Base-by-base conservation (phyloP, 2,113 vertebrate genomes). In the Uropsilus gracilis region DNA sequence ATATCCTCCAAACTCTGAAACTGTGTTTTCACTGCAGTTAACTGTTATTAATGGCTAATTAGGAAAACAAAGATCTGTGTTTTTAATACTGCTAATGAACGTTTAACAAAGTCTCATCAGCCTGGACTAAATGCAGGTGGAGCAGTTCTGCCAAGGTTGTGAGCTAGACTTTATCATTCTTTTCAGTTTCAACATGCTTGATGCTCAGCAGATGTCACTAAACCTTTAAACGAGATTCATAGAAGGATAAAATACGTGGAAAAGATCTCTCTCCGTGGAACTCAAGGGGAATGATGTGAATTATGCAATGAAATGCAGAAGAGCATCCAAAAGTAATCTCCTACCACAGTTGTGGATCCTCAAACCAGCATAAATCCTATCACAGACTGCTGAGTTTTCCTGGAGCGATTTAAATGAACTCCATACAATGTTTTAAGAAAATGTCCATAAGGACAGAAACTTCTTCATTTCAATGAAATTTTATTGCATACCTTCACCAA, bases 131-230 rank as follows among this genome's bases (percentile, higher is more conserved):
- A 24, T 17, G 34, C 86, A 75, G 55, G n/a, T 44, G 14, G 4
- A 86, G 37, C 8, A 30, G 37, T 64, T 89, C 53, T 86, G 48
- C 20, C 64, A 75, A 44, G 82, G 81, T 53, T 46, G 83, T 39
- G n/a, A 80, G 50, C 39, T 13, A 12, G 18, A 2, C 42, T 78
- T 8, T 4, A 13, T 18, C n/a, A 72, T 50, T 53, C 66, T 80
- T 94, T 42, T 37, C 73, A 22, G 46, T 13, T 73, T 14, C 93
- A 96, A 98, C 96, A 96, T 96, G 97, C 97, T 91, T 97, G 97
- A 96, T 98, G 97, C 95, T 94, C 98, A 97, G 97, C 95, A 98
- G 98, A 97, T 98, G 98, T 98, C 98, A 98, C 97, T 98, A 95
- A 98, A 97, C 94, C 94, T 97, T 86, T 94, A 98, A 93, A 89